Evolutionary conservation across 2,113 vertebrate species (phyloP), one percentile per base, ranked within the genome.

Genomic region (Gadus chalcogrammus): DNA sequence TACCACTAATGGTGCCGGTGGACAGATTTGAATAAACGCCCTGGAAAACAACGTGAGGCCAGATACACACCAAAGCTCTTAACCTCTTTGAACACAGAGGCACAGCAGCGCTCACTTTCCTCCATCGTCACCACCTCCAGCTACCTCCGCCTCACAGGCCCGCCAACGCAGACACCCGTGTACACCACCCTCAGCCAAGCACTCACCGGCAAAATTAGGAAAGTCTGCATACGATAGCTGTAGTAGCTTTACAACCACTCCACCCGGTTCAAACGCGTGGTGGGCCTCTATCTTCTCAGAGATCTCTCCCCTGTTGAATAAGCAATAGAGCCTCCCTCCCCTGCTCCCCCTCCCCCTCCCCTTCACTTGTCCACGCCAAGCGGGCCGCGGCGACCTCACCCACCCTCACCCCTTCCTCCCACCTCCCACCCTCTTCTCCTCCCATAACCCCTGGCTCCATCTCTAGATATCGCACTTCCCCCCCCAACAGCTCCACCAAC

Each of bases 231-330:
- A 56, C 48, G 55, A 79, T 77, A 68, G 67, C 53, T 73, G 73
- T 31, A 18, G 67, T 31, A 18, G 67, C 71, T 38, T 62, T 38
- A 64, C 66, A 56, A 65, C 31, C 74, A 60, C 17, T 12, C 56
- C 17, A 55, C 61, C 73, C 64, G 56, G 81, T 83, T 85, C 79
- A 75, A 81, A 79, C 82, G 79, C 89, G 76, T 80, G 87, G 80
- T 77, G 80, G 81, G 73, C 86, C 75, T 88, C 84, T 89, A 90
- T 90, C 86, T 79, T 82, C 82, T 73, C 60, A 81, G 77, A 77
- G 84, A 91, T 91, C 87, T 87, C 81, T 16, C 16, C 84, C 79
- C 87, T 89, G 76, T 90, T 93, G 88, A 91, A 93, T 92, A 92
- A 91, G 86, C 90, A 92, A 91, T 89, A 78, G 69, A 82, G 84